Percentiles rank a stretch among this genome's conserved stretches.
These are phyloP conservation scores for Amblyopsis rosae DNA, from an alignment of 2,113 vertebrate species.

Conservation along the genomic window DNA sequence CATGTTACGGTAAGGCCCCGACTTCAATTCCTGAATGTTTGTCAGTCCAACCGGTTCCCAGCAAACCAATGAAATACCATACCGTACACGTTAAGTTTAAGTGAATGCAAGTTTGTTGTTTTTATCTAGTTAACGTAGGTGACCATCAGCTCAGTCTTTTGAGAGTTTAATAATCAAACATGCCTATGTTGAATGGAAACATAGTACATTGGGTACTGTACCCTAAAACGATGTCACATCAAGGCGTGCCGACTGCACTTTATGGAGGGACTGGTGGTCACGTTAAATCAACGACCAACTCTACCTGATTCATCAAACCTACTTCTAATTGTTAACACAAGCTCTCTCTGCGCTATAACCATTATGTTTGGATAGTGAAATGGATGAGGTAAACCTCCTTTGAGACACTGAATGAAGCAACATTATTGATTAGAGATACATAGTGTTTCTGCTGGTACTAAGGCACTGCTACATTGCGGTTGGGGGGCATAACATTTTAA, in stretches of 20 bases:
- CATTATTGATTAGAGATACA: background rate
- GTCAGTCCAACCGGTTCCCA: slow-evolving; percentile 25
- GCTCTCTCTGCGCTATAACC: no score
- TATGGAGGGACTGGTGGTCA: no score
- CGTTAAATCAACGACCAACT: no score
- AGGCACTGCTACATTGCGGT: background rate
- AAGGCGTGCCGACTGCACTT: no score
- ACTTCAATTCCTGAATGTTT: slow-evolving; percentile 18
- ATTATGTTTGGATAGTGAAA: background rate
- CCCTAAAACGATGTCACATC: no score
- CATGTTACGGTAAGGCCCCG: slow-evolving; percentile 37
- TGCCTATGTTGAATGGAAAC: slow-evolving; percentile 13
- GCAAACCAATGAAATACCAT: background rate
- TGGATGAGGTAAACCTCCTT: no score
- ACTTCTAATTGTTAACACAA: no score
- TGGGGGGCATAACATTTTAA: no score
- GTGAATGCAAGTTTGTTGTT: no score
- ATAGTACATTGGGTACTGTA: background rate
- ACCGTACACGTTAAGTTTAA: no score
- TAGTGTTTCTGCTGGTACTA: background rate
- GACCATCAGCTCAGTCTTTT: background rate
- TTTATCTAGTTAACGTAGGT: background rate
- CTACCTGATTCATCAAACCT: no score
- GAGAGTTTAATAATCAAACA: background rate
- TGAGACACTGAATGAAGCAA: background rate